Conservation (phyloP, 2,113 vertebrate genomes). For the Setophaga coronata region DNA sequence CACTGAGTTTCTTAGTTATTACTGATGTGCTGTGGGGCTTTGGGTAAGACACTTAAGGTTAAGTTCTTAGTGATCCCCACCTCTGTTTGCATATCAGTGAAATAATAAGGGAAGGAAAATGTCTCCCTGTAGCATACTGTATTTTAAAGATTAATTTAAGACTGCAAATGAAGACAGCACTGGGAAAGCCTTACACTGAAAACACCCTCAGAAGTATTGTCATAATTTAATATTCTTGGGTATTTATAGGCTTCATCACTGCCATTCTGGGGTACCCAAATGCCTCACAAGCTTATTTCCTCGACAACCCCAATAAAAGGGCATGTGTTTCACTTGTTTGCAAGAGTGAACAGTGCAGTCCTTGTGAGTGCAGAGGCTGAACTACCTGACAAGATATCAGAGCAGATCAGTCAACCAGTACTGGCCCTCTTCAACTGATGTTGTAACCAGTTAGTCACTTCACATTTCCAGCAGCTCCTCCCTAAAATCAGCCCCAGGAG, state of each 20-base stretch:
- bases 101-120: constrained; percentile 11
- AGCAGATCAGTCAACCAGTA: background rate
- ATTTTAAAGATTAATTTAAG: constrained; percentile 21
- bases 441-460: background rate
- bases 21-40: background rate
- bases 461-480: background rate
- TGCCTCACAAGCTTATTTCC: background rate
- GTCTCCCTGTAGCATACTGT: background rate
- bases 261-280: background rate
- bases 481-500: background rate
- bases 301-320: background rate
- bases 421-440: background rate
- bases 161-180: background rate
- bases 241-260: background rate
- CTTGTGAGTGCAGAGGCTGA: background rate
- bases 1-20: background rate
- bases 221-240: background rate
- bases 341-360: background rate
- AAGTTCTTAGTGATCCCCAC: background rate
- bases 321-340: background rate
- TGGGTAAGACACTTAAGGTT: background rate
- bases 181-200: background rate
- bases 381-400: background rate
- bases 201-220: background rate
- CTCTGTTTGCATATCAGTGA: background rate